These are phyloP conservation scores for Columba livia DNA, from an alignment of 2,113 vertebrate genomes.

Conservation along the genomic window DNA sequence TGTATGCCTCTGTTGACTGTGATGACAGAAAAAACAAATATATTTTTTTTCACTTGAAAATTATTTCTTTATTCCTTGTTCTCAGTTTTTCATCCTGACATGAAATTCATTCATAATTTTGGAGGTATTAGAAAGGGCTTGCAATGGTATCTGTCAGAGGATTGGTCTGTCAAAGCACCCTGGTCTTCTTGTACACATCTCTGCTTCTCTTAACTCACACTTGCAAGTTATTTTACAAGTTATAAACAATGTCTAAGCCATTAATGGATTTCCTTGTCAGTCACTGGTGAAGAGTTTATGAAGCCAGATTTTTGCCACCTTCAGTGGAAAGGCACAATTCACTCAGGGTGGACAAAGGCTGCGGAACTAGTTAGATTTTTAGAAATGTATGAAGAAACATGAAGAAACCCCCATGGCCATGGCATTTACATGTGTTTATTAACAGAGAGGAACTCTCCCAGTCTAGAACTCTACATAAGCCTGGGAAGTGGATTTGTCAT, in stretches of 20 bases:
- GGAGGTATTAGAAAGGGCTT: neutral
- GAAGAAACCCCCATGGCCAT: neutral
- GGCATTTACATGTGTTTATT: neutral
- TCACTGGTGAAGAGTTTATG: neutral
- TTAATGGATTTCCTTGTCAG: neutral
- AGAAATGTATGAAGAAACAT: neutral
- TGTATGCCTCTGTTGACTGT: neutral
- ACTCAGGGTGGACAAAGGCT: neutral
- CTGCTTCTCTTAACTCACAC: neutral
- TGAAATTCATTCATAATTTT: neutral
- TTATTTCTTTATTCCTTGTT: neutral
- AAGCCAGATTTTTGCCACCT: neutral
- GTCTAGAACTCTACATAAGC: neutral
- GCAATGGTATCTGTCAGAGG: neutral
- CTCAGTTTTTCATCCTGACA: neutral
- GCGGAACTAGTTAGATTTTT: neutral
- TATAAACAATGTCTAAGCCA: neutral
- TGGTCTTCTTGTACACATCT: neutral
- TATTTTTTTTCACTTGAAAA: neutral
- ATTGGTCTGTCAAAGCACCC: neutral
- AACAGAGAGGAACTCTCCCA: neutral
- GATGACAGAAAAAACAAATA: neutral
- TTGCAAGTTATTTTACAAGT: neutral
- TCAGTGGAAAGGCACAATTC: neutral
- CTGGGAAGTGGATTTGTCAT: neutral